Percentiles rank a stretch among this genome's conserved stretches.
Evolutionary conservation across 2,888 invertebrate species (phyloP).

Genomic region (Drosophila hamatofila): DNA sequence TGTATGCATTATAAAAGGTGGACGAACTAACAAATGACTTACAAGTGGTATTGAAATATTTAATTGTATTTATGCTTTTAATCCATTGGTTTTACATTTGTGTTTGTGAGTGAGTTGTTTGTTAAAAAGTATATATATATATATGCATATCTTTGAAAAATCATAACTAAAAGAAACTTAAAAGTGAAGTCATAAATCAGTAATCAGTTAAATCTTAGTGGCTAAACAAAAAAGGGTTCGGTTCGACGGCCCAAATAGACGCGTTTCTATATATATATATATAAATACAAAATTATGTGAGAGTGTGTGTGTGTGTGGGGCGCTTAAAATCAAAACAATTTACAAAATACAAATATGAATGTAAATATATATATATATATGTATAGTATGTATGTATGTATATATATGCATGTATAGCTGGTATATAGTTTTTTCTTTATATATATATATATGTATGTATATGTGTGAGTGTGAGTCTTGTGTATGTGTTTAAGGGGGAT

Average conservation of each 20-base stretch:
- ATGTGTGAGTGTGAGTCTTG: constrained; percentile 34
- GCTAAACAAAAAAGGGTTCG: constrained; percentile 59
- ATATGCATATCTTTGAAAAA: constrained; percentile 37
- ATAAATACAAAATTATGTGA: constrained; percentile 65
- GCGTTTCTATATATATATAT: constrained; percentile 34
- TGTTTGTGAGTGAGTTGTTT: constrained; percentile 29
- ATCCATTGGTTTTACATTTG: constrained; percentile 41
- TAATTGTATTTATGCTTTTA: constrained; percentile 34
- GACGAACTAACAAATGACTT: constrained; percentile 30
- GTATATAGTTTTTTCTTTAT: constrained; percentile 24
- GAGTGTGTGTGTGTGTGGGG: constrained; percentile 23
- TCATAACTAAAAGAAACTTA: constrained; percentile 57
- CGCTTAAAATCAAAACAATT: constrained; percentile 69
- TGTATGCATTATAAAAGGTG: constrained; percentile 20
- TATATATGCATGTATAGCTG: constrained; percentile 21
- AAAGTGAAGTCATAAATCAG: constrained; percentile 46
- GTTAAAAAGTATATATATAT: constrained; percentile 29
- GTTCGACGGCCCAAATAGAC: constrained; percentile 33
- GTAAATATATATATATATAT: constrained; percentile 38
- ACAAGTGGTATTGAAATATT: constrained; percentile 27
- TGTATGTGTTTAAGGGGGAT: constrained; percentile 5
- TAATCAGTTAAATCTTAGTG: constrained; percentile 68
- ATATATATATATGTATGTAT: constrained; percentile 25
- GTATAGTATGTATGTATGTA: constrained; percentile 17
- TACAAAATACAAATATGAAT: constrained; percentile 62